Evolutionary conservation across 1,140 invertebrate genomes (phyloP).

Genomic region (Drosophila bifasciata): DNA sequence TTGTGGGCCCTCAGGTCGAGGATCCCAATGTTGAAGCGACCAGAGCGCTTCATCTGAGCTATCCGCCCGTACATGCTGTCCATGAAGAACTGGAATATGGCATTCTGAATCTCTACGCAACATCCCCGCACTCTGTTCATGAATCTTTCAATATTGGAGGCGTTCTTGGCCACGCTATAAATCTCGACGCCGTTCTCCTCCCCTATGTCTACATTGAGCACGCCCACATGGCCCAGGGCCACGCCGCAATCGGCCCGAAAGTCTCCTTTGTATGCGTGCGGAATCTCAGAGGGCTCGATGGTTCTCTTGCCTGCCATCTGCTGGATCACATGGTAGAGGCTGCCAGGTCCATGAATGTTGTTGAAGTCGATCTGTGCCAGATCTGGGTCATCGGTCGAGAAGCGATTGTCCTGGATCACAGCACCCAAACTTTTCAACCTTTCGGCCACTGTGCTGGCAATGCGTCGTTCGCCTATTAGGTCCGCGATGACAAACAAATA

Average conservation of each 20-base stretch:
- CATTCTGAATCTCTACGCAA: constrained; percentile 97
- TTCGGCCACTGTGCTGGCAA: constrained; percentile 97
- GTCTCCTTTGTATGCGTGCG: constrained; percentile 89
- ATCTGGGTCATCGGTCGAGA: constrained; percentile 97
- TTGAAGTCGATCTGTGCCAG: constrained; percentile 99
- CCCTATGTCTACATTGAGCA: constrained; percentile 92
- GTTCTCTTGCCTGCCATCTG: constrained; percentile 89
- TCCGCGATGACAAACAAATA: constrained; percentile 99
- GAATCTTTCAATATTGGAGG: constrained; percentile 98
- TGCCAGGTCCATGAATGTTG: constrained; percentile 96
- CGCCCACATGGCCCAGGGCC: constrained; percentile 94
- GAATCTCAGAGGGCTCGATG: constrained; percentile 31
- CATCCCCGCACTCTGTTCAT: constrained; percentile 98
- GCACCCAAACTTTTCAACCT: constrained; percentile 97
- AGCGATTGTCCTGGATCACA: constrained; percentile 97
- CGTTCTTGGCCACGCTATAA: constrained; percentile 95
- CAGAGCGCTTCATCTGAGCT: constrained; percentile 90
- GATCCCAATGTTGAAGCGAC: constrained; percentile 94
- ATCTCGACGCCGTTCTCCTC: constrained; percentile 89
- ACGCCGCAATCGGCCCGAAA: constrained; percentile 96
- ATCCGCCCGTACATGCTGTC: constrained; percentile 95
- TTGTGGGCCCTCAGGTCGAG: constrained; percentile 94
- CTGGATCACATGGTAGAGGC: constrained; percentile 97
- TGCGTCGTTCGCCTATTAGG: constrained; percentile 97
- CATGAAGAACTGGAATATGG: constrained; percentile 98